These are phyloP conservation scores for Sceloporus tristichus DNA, from an alignment of 2,113 vertebrate genomes.

Conservation along the genomic window DNA sequence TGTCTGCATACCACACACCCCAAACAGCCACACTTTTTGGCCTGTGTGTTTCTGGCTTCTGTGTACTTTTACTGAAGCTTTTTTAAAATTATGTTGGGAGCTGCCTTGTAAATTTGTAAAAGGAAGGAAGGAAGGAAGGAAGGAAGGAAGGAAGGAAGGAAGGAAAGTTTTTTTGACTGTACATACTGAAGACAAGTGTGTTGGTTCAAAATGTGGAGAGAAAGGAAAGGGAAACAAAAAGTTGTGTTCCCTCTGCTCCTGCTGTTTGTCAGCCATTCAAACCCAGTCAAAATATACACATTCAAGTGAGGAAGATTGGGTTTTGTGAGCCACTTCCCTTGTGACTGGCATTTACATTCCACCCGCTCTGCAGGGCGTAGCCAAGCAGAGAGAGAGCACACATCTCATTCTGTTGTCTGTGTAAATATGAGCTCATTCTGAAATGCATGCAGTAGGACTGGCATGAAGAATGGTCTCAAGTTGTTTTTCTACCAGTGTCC, in stretches of 20 bases:
- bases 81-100: no score
- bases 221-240: slow-evolving; percentile 14
- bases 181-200: not conserved
- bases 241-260: not conserved
- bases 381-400: not conserved
- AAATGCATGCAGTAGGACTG: not conserved
- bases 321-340: slow-evolving; percentile 1
- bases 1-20: no score
- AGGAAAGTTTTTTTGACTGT: not conserved
- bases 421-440: not conserved
- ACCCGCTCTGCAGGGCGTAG: not conserved
- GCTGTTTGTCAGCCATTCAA: not conserved
- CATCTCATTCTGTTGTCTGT: not conserved
- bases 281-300: slow-evolving; percentile 11
- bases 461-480: not conserved
- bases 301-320: slow-evolving; percentile 2
- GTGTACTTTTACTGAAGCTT: no score
- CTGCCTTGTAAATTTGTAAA: no score
- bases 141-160: not conserved
- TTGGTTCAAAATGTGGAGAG: not conserved
- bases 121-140: no score
- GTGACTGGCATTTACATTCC: slow-evolving; percentile 4
- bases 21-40: no score
- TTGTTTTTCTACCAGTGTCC: not conserved
- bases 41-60: no score